Evolutionary conservation across 2,113 vertebrate species (phyloP).

Genomic region (Vanacampus margaritifer): DNA sequence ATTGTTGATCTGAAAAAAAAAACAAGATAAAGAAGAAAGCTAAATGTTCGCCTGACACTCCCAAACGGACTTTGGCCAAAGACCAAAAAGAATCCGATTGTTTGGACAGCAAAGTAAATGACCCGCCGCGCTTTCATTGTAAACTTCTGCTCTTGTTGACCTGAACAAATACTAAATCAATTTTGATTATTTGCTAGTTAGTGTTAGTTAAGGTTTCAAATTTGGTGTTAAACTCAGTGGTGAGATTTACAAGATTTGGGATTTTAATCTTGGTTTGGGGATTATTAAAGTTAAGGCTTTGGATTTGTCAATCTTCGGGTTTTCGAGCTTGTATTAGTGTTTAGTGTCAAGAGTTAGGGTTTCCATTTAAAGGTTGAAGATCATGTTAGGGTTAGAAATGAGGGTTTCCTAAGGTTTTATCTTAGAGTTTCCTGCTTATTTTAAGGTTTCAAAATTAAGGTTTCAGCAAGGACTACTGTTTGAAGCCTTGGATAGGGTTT

Average conservation of each 20-base stretch:
- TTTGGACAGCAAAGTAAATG: conserved; percentile 18
- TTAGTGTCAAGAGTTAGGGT: no score
- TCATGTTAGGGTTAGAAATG: no score
- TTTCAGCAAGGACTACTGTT: background rate
- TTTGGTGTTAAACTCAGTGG: background rate
- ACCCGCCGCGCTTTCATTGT: no score
- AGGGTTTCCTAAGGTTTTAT: no score
- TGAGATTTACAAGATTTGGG: background rate
- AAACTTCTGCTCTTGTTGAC: background rate
- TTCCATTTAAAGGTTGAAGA: no score
- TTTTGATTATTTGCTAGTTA: background rate
- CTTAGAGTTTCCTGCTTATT: no score
- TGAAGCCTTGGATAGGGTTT: background rate
- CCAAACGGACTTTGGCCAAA: background rate
- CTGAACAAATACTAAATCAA: conserved; percentile 2
- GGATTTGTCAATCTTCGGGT: no score
- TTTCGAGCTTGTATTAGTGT: no score
- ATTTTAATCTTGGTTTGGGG: no score
- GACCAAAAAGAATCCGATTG: conserved; percentile 9
- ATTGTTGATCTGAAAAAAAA: background rate
- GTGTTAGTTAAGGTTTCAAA: background rate
- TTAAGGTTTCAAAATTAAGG: no score
- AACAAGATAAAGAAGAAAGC: no score
- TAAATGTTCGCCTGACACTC: conserved; percentile 2
- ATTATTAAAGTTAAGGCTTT: background rate